Evolutionary conservation across 2,888 invertebrate species (phyloP).

Genomic region (Anodontia alba): DNA sequence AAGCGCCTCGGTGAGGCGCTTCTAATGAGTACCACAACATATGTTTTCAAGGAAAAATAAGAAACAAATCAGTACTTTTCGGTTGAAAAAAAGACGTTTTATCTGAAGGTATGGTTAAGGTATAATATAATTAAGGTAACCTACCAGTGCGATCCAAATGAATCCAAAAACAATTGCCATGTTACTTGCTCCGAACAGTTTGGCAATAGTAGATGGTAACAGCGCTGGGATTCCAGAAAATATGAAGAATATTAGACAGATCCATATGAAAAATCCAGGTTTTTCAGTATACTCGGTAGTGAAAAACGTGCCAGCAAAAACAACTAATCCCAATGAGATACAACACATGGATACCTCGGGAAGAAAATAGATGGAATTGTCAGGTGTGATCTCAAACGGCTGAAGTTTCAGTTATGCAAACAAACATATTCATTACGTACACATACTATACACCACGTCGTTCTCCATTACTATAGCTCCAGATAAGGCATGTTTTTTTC

Average conservation of each 20-base stretch:
- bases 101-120: too few relatives aligned
- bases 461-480: too few relatives aligned
- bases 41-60: too few relatives aligned
- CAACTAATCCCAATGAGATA: background rate
- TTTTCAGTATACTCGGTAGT: background rate
- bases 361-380: too few relatives aligned
- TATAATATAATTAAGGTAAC: background rate
- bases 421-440: background rate
- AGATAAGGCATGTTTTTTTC: too few relatives aligned
- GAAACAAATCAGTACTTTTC: too few relatives aligned
- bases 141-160: conserved; percentile 79
- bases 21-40: too few relatives aligned
- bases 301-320: background rate
- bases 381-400: too few relatives aligned
- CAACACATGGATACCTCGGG: background rate
- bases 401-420: too few relatives aligned
- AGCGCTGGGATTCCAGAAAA: conserved; percentile 61
- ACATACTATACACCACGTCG: background rate
- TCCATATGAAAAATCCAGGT: conserved; percentile 14
- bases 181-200: conserved; percentile 38
- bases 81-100: too few relatives aligned
- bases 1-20: too few relatives aligned
- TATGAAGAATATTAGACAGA: conserved; percentile 79
- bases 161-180: conserved; percentile 82
- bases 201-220: conserved; percentile 38